These are phyloP conservation scores for Lasioglossum figueresi DNA, from an alignment of 2,888 invertebrate species.

Conservation along the genomic window DNA sequence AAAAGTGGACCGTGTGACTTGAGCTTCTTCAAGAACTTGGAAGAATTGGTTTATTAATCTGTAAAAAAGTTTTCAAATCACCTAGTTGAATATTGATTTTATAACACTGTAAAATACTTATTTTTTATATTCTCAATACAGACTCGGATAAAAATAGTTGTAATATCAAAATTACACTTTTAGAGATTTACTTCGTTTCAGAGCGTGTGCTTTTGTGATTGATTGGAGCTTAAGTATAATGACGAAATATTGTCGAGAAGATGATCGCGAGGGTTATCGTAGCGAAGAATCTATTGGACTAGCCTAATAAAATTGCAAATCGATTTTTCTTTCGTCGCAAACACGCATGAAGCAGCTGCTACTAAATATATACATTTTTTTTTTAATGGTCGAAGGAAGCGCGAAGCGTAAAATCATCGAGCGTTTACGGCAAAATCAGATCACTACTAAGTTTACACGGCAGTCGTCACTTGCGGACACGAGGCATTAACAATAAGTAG, in stretches of 20 bases:
- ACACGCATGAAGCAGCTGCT: neutral
- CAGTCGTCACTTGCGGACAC: slow-evolving; percentile 56
- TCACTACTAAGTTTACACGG: slow-evolving; percentile 44
- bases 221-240: neutral
- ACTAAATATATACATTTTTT: neutral
- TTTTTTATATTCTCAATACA: too few species aligned
- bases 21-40: too few species aligned
- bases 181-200: too few species aligned
- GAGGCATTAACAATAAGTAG: slow-evolving; percentile 69
- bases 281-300: neutral
- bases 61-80: too few species aligned
- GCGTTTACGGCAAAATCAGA: slow-evolving; percentile 52
- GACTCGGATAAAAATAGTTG: too few species aligned
- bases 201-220: too few species aligned
- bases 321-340: neutral
- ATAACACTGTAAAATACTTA: too few species aligned
- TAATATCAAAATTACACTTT: too few species aligned
- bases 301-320: neutral
- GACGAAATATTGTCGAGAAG: neutral
- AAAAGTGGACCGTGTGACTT: too few species aligned
- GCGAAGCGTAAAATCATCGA: neutral
- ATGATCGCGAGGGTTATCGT: neutral
- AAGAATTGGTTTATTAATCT: too few species aligned
- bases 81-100: too few species aligned
- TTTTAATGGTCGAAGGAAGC: neutral